phyloP scores from a whole-genome alignment of 2,888 invertebrate genomes.

The Elysia crispata region DNA sequence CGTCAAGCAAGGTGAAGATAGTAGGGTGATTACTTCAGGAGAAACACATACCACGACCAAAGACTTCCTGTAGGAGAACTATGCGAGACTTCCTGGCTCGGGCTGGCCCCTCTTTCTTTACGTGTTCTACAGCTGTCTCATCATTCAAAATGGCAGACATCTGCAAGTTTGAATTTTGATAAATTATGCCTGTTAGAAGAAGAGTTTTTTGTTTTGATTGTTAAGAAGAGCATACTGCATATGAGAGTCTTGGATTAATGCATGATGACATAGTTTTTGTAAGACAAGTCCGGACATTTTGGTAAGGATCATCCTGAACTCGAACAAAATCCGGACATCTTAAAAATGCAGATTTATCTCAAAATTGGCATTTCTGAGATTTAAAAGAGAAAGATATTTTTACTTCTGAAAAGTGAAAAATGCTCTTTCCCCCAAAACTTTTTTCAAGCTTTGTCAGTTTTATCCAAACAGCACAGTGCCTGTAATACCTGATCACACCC shows the following conservation, averaged over 20 bases:
- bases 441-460: not conserved
- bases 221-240: no score
- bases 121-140: constrained; percentile 84
- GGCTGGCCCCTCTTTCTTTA: constrained; percentile 83
- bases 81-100: constrained; percentile 80
- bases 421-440: not conserved
- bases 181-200: no score
- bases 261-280: no score
- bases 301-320: no score
- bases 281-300: no score
- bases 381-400: not conserved
- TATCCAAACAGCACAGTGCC: not conserved
- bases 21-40: no score
- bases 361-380: no score
- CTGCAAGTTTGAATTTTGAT: constrained; percentile 60
- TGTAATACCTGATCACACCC: constrained; percentile 78
- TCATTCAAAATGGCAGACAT: constrained; percentile 75
- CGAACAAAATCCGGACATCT: no score
- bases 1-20: no score
- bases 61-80: constrained; percentile 86
- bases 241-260: no score
- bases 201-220: no score
- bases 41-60: constrained; percentile 81
- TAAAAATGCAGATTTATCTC: no score
- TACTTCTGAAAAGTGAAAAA: not conserved